Evolutionary conservation across 1,140 invertebrate species (phyloP), one percentile per base, ranked within the genome.

Genomic region (Latrodectus geometricus): DNA sequence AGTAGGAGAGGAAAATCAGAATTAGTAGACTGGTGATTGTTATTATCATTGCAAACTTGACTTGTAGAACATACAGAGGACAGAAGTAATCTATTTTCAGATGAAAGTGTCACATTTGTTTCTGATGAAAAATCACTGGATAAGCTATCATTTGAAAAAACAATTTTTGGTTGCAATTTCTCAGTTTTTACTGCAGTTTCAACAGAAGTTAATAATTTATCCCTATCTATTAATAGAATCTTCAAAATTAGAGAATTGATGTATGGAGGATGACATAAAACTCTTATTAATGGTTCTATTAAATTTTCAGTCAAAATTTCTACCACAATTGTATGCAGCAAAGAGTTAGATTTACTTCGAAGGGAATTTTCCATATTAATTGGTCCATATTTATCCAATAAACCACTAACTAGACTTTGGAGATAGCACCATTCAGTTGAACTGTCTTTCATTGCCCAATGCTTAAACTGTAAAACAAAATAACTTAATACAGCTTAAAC

Each of bases 291-390:
- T 61, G 89, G 89, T 72, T 87, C 75, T 49, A 90, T 77, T 56
- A 90, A 80, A 82, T 88, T 89, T 76, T 88, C 77, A 88, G 88
- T 88, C 78, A 90, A 85, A 65, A 90, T 88, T 70, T 89, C 89
- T 68, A 88, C 86, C 12, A 90, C 23, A 14, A 89, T 74, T 56
- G 87, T 78, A 79, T 88, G 69, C 23, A 87, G 23, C 12, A 87
- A 21, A 74, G 85, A 75, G 73, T 70, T 65, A 17, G 48, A 50
- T 68, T 79, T 79, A 54, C 76, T 87, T 56, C 56, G 74, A 35
- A 86, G 54, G 52, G 88, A 76, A 35, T 88, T 79, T 54, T 87
- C 76, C 86, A 83, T 89, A 70, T 89, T 89, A 66, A 86, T 35
- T 52, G 89, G 89, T 17, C 88, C 78, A 65, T 89, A 88, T n/a